Evolutionary conservation across 2,888 invertebrate genomes (phyloP).

Genomic region (Miltochrista miniata): DNA sequence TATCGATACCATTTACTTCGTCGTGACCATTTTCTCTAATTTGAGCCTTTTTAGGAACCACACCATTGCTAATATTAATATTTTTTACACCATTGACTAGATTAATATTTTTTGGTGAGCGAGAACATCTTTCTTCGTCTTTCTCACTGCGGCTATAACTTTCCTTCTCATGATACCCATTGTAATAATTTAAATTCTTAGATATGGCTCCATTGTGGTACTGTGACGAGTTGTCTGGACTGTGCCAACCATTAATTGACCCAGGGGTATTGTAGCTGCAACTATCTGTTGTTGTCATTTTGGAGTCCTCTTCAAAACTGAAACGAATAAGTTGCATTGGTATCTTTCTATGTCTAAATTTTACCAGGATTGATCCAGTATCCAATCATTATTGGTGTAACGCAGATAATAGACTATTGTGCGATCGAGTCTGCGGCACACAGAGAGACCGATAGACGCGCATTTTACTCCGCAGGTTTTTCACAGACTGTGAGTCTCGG

Average conservation of each 20-base stretch:
- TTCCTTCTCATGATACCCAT: slow-evolving; percentile 68
- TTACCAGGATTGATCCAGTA: too few species aligned
- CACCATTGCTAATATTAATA: slow-evolving; percentile 73
- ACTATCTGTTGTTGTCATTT: slow-evolving; percentile 85
- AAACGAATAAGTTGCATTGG: not conserved
- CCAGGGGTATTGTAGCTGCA: slow-evolving; percentile 81
- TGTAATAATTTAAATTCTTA: slow-evolving; percentile 68
- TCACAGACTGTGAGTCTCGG: too few species aligned
- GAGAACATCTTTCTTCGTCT: slow-evolving; percentile 47
- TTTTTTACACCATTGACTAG: slow-evolving; percentile 72
- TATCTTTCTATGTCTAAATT: too few species aligned
- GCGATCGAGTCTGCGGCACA: too few species aligned
- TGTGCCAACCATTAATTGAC: slow-evolving; percentile 84
- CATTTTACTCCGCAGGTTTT: too few species aligned
- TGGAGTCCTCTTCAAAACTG: slow-evolving; percentile 82
- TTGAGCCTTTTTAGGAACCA: slow-evolving; percentile 65
- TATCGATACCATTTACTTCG: slow-evolving; percentile 69
- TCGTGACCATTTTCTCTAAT: slow-evolving; percentile 72
- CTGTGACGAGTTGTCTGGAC: slow-evolving; percentile 69
- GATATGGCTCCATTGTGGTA: slow-evolving; percentile 77
- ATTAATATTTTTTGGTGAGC: slow-evolving; percentile 75
- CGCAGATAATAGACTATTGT: too few species aligned
- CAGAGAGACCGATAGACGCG: too few species aligned
- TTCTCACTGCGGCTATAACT: slow-evolving; percentile 50
- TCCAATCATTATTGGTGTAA: too few species aligned